A percentile compares a stretch with the other conserved stretches of the same genome.
Conservation (phyloP, 2,113 vertebrate genomes). For the Diadophis punctatus region DNA sequence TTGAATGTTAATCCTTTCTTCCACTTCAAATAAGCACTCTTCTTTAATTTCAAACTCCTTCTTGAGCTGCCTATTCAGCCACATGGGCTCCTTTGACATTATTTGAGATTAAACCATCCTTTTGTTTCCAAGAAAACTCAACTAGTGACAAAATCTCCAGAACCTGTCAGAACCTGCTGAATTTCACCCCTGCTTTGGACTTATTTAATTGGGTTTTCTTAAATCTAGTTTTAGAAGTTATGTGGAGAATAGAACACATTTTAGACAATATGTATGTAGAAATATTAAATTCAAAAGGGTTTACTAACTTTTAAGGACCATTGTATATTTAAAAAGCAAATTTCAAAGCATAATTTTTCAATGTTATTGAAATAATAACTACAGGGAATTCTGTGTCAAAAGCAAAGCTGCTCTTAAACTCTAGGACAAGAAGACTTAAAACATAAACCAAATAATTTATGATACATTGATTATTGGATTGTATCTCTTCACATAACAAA, state of each 20-base stretch:
- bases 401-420: not conserved
- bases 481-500: not conserved
- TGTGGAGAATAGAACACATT: not conserved
- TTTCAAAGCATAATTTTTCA: not conserved
- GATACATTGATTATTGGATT: not conserved
- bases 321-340: not conserved
- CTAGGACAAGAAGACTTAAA: not conserved
- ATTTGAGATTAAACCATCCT: not conserved
- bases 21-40: not conserved
- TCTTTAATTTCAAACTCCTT: not conserved
- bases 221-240: not conserved
- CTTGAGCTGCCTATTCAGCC: not conserved
- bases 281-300: not conserved
- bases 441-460: not conserved
- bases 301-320: not conserved
- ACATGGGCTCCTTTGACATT: not conserved
- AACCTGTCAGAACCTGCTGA: no score
- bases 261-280: not conserved
- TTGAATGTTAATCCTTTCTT: not conserved
- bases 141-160: not conserved
- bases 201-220: not conserved
- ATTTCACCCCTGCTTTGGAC: not conserved
- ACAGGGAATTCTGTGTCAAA: not conserved
- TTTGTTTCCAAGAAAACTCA: not conserved
- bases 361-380: not conserved